Evolutionary conservation across 2,113 vertebrate species (phyloP).

Genomic region (Tinamus guttatus): DNA sequence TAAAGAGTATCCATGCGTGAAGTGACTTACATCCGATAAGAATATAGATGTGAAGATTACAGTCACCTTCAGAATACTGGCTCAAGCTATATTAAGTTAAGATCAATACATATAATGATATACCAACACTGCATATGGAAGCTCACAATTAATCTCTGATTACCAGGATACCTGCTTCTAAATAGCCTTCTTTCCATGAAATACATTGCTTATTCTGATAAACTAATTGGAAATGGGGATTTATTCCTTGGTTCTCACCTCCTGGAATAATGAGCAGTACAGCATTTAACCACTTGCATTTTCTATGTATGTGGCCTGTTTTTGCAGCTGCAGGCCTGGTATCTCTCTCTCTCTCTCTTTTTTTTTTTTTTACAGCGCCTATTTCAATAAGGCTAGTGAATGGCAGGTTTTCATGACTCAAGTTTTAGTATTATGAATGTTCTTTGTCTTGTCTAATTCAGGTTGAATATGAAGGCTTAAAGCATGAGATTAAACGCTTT

Average conservation of each 20-base stretch:
- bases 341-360: not conserved
- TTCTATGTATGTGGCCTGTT: not conserved
- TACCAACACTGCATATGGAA: not conserved
- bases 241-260: not conserved
- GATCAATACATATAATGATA: not conserved
- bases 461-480: conserved; percentile 98
- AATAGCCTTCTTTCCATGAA: not conserved
- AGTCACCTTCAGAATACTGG: not conserved
- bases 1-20: not conserved
- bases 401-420: conserved; percentile 74
- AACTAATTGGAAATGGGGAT: not conserved
- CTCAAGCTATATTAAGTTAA: not conserved
- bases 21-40: not conserved
- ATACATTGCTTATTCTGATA: not conserved
- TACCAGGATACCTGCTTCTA: not conserved
- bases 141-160: not conserved
- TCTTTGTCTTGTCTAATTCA: conserved; percentile 81
- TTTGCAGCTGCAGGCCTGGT: not conserved
- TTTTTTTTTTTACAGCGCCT: not conserved
- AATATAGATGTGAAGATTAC: not conserved
- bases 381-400: conserved; percentile 30
- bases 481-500: conserved; percentile 97
- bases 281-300: not conserved
- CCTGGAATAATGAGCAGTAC: not conserved
- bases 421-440: conserved; percentile 81